These are phyloP conservation scores for Gavia stellata DNA, from an alignment of 2,113 vertebrate species.

Conservation along the genomic window DNA sequence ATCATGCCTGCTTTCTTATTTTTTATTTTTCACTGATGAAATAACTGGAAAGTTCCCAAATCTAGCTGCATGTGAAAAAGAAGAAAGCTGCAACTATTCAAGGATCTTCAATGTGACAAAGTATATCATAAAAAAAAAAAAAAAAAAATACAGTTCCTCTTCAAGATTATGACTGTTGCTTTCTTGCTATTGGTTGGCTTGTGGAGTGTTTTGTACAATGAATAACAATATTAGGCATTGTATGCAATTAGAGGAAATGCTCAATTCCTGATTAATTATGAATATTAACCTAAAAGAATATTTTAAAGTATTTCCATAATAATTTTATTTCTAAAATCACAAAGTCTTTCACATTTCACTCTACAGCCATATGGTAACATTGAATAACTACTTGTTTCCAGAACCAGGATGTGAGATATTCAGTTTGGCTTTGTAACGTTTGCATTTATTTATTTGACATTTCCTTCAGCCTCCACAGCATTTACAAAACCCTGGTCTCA, in stretches of 20 bases:
- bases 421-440: not conserved
- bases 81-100: rapidly evolving
- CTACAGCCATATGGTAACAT: not conserved
- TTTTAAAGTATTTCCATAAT: not conserved
- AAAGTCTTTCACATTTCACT: not conserved
- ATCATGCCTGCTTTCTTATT: not conserved
- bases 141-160: not conserved
- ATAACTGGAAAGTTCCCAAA: not conserved
- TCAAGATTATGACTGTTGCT: not conserved
- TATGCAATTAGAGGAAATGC: not conserved
- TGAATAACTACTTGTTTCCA: not conserved
- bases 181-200: not conserved
- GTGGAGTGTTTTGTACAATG: not conserved
- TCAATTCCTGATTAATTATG: not conserved
- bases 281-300: not conserved
- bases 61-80: not conserved
- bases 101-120: not conserved
- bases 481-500: not conserved
- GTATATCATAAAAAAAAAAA: not conserved
- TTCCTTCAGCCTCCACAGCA: not conserved
- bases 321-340: not conserved
- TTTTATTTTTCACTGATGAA: not conserved
- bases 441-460: not conserved
- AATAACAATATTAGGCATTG: not conserved
- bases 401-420: not conserved